Evolutionary conservation across 2,888 invertebrate genomes (phyloP), one percentile per base, ranked within the genome.

Genomic region (Tipula helvola): DNA sequence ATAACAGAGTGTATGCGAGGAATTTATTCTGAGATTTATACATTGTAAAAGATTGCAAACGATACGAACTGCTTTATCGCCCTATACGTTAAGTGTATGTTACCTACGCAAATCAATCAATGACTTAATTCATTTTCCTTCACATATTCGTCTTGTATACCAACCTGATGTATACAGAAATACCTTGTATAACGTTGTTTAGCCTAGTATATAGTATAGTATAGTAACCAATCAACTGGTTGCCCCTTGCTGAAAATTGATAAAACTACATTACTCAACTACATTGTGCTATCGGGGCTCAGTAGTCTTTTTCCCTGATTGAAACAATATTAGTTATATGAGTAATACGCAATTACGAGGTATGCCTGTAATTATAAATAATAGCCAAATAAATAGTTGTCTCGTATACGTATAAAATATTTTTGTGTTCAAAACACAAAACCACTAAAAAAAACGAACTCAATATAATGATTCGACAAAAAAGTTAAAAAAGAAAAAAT

Each of bases 31-130:
- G 52, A 39, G n/a, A 39, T 39, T 52, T 52, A 52, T 7, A 52
- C 28, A 28, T 28, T 71, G 8, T 5, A 71, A 71, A 13, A 8
- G 18, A 71, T 71, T 2, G 71, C 71, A 71, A 28, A 18, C 28
- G 8, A 10, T 71, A 28, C 16, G 12, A 71, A 71, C 71, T 71
- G 18, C 10, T 71, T 71, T 71, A 10, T 71, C 71, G 28, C 71
- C 71, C 71, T 71, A 28, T 71, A 28, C 28, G 28, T 71, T 28
- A 28, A 28, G 28, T 71, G 71, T 71, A 71, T 28, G 28, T 71
- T 71, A 71, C 71, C 71, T 71, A 71, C 71, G 71, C 71, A 71
- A 71, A 71, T 71, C 71, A 71, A 71, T 71, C 71, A 71, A 71
- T 71, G 71, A 71, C 71, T 71, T 10, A 71, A 57, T 57, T 57